Percentiles rank a stretch among this genome's conserved stretches.
Conservation (phyloP, 2,797 vertebrate genomes). For the Malacoraja senta region DNA sequence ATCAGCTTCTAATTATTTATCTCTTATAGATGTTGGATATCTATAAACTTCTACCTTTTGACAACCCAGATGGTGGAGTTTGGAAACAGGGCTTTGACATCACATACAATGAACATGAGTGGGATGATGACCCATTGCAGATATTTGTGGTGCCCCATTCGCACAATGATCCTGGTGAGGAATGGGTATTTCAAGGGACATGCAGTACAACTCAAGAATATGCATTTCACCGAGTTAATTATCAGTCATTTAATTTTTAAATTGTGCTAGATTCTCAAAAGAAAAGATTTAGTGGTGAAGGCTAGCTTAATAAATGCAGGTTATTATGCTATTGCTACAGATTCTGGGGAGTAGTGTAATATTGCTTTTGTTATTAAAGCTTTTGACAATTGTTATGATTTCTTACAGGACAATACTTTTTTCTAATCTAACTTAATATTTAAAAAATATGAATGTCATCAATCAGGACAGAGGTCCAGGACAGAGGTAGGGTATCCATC, state of each 20-base stretch:
- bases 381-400: background rate
- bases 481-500: no score
- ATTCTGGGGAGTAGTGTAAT: background rate
- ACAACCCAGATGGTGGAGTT: constrained; percentile 81
- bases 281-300: background rate
- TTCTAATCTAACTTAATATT: background rate
- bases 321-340: background rate
- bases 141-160: constrained; percentile 85
- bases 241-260: constrained; percentile 21
- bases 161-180: constrained; percentile 85
- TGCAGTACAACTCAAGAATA: background rate
- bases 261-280: background rate
- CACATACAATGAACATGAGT: constrained; percentile 69
- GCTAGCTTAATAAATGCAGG: background rate
- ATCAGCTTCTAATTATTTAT: background rate
- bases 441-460: background rate
- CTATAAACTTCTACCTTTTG: constrained; percentile 76
- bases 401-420: background rate
- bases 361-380: background rate
- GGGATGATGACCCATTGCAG: constrained; percentile 73
- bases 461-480: no score
- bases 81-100: constrained; percentile 95
- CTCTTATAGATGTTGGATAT: constrained; percentile 77
- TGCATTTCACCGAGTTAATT: constrained; percentile 18
- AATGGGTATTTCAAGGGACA: constrained; percentile 13